Evolutionary conservation across 2,888 invertebrate species (phyloP).

Genomic region (Eudasyphora cyanicolor): DNA sequence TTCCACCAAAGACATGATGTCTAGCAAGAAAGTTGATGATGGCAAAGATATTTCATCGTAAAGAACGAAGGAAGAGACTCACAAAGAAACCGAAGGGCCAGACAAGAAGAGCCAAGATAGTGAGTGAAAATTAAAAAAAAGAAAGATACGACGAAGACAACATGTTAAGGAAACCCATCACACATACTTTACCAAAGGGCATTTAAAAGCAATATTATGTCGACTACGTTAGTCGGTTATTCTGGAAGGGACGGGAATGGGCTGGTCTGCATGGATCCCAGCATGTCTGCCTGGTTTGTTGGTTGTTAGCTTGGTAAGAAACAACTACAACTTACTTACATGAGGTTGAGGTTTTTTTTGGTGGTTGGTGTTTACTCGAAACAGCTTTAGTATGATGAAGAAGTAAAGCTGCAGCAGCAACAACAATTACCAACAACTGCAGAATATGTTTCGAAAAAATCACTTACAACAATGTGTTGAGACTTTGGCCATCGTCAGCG

Average conservation of each 20-base stretch:
- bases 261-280: not conserved
- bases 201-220: slow-evolving; percentile 55
- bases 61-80: not conserved
- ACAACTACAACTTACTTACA: not conserved
- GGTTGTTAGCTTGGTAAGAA: not conserved
- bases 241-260: not conserved
- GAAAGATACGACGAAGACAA: not conserved
- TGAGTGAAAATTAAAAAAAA: slow-evolving; percentile 22
- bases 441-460: slow-evolving; percentile 7
- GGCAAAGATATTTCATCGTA: not conserved
- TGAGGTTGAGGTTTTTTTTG: too few species aligned
- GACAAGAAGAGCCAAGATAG: not conserved
- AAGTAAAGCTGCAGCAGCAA: not conserved
- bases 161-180: slow-evolving; percentile 20
- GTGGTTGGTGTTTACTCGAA: not conserved
- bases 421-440: not conserved
- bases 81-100: not conserved
- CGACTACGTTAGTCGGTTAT: too few species aligned
- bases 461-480: slow-evolving; percentile 28
- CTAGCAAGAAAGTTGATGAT: slow-evolving; percentile 5
- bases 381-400: not conserved
- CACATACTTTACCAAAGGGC: slow-evolving; percentile 36
- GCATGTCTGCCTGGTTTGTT: too few species aligned
- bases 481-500: not conserved
- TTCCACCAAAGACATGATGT: slow-evolving; percentile 20